Base-by-base conservation (phyloP, 2,797 vertebrate species). In the Lates japonicus region DNA sequence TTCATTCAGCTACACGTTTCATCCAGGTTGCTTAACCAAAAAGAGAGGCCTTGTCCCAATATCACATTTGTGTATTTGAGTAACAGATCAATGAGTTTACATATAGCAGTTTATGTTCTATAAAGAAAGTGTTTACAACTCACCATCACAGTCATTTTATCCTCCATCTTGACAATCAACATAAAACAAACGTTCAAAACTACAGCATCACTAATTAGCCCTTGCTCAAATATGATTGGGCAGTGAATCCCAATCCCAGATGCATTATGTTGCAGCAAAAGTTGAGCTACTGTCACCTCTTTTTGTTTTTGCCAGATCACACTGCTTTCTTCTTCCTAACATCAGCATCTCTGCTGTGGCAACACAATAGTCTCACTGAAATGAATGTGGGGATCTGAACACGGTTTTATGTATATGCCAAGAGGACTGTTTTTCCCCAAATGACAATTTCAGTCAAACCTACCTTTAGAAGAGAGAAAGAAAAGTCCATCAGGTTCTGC, bases 1-100 rank as follows among this genome's bases (percentile, higher is more conserved):
- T 65, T 49, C 7, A 33, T 58, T 76, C 52, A 74, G 74, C 65
- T 46, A 35, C 5, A 17, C 22, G 4, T 72, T 73, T 75, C 66
- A 72, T 41, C 51, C 72, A 70, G 51, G n/a, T 8, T 4, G 16
- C 29, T 33, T 35, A 3, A 48, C 9, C 65, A 19, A 44, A 37
- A 20, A 52, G 22, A 49, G 29, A 42, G 46, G n/a, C 42, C 5
- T 35, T 25, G 12, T 19, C 49, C 59, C 52, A 20, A 16, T 1
- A 35, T 8, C 44, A 22, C 49, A 7, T 12, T 42, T 10, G 42
- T 71, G 12, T 42, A 54, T 29, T 14, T 54, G 13, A 48, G 44
- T 48, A 19, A 48, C 4, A 48, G 44, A 19, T 48, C 44, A 8
- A 14, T 42, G 41, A 14, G 25, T 54, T 22, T 22, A 22, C 48